Percentiles rank a stretch among this genome's conserved stretches.
Evolutionary conservation across 92 coral and sea anemone genomes (phyloP).

Genomic region (Palythoa grandis): DNA sequence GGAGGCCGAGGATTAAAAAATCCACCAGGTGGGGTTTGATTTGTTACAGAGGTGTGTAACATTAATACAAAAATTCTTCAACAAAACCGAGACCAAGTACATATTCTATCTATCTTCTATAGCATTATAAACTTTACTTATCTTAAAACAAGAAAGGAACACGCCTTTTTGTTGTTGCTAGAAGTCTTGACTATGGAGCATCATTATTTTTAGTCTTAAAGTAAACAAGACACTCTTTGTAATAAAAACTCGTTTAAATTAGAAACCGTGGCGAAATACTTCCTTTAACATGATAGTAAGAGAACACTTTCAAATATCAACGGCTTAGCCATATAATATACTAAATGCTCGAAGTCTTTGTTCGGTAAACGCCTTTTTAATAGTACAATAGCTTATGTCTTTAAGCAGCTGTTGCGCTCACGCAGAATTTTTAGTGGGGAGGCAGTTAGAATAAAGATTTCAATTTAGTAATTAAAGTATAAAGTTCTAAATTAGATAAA

Average conservation of each 20-base stretch:
- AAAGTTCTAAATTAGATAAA: neutral
- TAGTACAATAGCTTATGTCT: neutral
- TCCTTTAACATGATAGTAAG: neutral
- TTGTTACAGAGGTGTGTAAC: too few species aligned
- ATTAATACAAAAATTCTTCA: too few species aligned
- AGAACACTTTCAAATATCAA: neutral
- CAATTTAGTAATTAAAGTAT: neutral
- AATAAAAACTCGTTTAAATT: neutral
- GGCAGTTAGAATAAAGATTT: neutral
- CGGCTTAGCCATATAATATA: conserved; percentile 9
- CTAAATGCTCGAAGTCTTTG: conserved; percentile 8
- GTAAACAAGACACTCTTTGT: neutral
- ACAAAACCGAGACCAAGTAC: too few species aligned
- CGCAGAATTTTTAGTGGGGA: neutral
- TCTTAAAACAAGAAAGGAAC: too few species aligned
- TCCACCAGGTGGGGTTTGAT: too few species aligned
- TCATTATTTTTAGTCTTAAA: too few species aligned
- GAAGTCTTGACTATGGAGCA: too few species aligned
- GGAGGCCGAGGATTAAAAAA: too few species aligned
- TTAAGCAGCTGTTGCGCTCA: conserved; percentile 7
- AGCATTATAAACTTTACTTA: too few species aligned
- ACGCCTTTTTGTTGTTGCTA: too few species aligned
- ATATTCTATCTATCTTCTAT: too few species aligned
- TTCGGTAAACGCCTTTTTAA: conserved; percentile 24
- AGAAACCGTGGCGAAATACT: neutral